phyloP scores from a whole-genome alignment of 2,797 vertebrate genomes.

The Pampus argenteus region DNA sequence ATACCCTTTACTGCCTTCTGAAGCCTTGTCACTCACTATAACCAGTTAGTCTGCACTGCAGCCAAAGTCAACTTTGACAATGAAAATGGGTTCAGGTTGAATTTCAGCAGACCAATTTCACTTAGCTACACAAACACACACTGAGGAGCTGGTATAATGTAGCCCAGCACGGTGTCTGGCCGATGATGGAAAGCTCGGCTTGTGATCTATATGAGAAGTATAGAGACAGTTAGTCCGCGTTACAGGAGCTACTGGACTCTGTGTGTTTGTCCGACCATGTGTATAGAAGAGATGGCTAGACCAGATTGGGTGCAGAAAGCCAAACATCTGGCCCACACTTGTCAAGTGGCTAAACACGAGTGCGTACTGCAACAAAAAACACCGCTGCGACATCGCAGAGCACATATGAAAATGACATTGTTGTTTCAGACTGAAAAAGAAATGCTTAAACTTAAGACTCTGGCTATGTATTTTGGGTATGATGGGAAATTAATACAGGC shows the following conservation, averaged over 20 bases:
- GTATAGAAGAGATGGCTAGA: slow-evolving; percentile 86
- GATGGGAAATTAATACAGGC: slow-evolving; percentile 43
- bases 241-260: slow-evolving; percentile 40
- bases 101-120: slow-evolving; percentile 69
- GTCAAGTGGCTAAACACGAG: slow-evolving; percentile 55
- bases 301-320: slow-evolving; percentile 81
- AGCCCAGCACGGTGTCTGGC: slow-evolving; percentile 17
- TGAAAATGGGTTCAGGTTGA: slow-evolving; percentile 59
- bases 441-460: slow-evolving; percentile 10
- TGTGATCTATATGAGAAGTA: slow-evolving; percentile 23
- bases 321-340: slow-evolving; percentile 81
- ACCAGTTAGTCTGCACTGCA: slow-evolving; percentile 43
- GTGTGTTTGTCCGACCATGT: slow-evolving; percentile 30
- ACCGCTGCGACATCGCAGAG: slow-evolving; percentile 21
- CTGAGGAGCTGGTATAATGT: not conserved
- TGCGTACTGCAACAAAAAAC: slow-evolving; percentile 34
- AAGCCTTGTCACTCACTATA: slow-evolving; percentile 68
- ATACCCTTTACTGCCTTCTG: slow-evolving; percentile 60
- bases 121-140: slow-evolving; percentile 69
- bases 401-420: slow-evolving; percentile 51
- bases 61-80: slow-evolving; percentile 75
- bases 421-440: slow-evolving; percentile 46
- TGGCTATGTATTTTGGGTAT: slow-evolving; percentile 26
- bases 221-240: slow-evolving; percentile 23
- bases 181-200: slow-evolving; percentile 44